These are phyloP conservation scores for Polia nebulosa DNA, from an alignment of 2,888 invertebrate genomes.

Conservation along the genomic window DNA sequence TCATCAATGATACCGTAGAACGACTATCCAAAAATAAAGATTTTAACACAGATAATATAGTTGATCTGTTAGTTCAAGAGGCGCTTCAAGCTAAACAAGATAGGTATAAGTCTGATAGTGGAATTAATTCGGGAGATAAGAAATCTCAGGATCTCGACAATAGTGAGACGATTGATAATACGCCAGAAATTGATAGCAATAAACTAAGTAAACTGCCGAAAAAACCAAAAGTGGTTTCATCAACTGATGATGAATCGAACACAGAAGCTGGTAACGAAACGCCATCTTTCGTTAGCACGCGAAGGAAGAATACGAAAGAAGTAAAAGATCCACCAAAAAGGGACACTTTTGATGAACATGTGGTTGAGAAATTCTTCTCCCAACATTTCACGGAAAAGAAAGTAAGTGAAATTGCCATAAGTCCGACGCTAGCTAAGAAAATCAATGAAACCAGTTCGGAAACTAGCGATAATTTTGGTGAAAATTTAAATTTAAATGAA, in stretches of 20 bases:
- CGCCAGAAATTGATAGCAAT: constrained; percentile 59
- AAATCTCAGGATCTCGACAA: constrained; percentile 63
- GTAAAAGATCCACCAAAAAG: constrained; percentile 42
- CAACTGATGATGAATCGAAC: constrained; percentile 81
- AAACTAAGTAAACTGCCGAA: constrained; percentile 35
- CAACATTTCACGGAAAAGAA: constrained; percentile 75
- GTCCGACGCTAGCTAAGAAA: constrained; percentile 79
- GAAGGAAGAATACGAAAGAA: constrained; percentile 61
- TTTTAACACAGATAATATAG: constrained; percentile 72
- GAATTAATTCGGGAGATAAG: constrained; percentile 68
- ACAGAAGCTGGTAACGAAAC: constrained; percentile 76
- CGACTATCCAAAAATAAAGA: constrained; percentile 73
- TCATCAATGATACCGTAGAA: constrained; percentile 78
- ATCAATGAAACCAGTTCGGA: constrained; percentile 81
- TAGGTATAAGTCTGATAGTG: constrained; percentile 67
- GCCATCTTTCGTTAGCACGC: constrained; percentile 70
- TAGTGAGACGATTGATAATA: constrained; percentile 73
- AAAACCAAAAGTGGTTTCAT: constrained; percentile 60
- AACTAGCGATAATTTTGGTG: constrained; percentile 73
- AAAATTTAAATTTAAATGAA: constrained; percentile 59
- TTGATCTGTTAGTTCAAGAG: constrained; percentile 78
- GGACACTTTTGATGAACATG: constrained; percentile 66
- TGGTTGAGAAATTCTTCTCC: constrained; percentile 79
- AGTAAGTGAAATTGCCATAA: constrained; percentile 71
- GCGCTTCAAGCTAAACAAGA: constrained; percentile 70